A percentile compares a stretch with the other conserved stretches of the same genome.
Conservation (phyloP, 2,113 vertebrate species). For the Anguilla rostrata region DNA sequence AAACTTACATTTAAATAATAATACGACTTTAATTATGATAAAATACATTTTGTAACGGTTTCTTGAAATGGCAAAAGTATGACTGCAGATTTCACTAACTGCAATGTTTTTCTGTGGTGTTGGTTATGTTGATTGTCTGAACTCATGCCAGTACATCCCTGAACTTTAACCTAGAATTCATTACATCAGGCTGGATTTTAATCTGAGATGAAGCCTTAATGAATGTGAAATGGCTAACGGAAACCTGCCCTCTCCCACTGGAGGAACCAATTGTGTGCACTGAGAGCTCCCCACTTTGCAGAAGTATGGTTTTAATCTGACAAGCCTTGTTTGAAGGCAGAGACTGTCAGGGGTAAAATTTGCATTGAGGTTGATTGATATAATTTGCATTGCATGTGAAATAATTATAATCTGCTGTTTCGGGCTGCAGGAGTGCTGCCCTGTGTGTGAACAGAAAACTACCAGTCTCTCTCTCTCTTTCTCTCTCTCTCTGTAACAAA, state of each 20-base stretch:
- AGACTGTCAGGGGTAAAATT: background rate
- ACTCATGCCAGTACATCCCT: background rate
- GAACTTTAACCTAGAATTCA: background rate
- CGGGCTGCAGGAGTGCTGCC: background rate
- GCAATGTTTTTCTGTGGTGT: background rate
- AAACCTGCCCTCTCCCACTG: background rate
- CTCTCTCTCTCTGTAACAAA: background rate
- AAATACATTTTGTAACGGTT: background rate
- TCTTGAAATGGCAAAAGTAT: background rate
- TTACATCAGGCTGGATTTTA: background rate
- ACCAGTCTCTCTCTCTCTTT: background rate
- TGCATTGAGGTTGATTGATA: background rate
- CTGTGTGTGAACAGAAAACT: background rate
- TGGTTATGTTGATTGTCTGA: background rate
- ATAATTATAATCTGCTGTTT: background rate
- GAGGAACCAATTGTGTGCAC: background rate
- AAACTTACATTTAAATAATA: too few relatives aligned
- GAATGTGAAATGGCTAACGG: background rate
- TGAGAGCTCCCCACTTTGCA: background rate
- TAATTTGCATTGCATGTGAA: background rate
- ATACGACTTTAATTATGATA: too few relatives aligned
- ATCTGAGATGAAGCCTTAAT: background rate
- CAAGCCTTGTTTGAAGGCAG: background rate
- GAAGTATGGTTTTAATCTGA: background rate
- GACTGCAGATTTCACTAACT: background rate